Percentiles rank a stretch among this genome's conserved stretches.
Evolutionary conservation across 2,113 vertebrate species (phyloP).

Genomic region (Puntigrus tetrazona): DNA sequence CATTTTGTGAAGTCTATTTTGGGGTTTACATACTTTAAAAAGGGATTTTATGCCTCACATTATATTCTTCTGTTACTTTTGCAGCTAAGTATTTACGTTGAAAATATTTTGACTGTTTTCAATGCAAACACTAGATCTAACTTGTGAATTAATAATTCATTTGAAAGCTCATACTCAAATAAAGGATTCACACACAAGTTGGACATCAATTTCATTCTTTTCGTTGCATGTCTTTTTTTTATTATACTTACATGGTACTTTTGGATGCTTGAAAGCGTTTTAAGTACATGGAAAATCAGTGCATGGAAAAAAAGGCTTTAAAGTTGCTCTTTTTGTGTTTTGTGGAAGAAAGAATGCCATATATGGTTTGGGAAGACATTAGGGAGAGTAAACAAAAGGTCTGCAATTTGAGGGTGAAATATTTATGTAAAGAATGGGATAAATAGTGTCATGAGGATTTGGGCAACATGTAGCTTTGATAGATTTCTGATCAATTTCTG

Average conservation of each 20-base stretch:
- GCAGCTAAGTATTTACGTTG: not conserved
- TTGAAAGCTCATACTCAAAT: not conserved
- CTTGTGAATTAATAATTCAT: not conserved
- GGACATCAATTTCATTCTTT: not conserved
- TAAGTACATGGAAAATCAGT: not conserved
- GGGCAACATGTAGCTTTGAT: not conserved
- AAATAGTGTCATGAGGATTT: not conserved
- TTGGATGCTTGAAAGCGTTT: not conserved
- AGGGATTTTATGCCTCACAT: not conserved
- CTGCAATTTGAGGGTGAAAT: not conserved
- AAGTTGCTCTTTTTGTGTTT: not conserved
- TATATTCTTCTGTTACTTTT: not conserved
- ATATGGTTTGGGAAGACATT: not conserved
- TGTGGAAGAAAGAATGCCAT: not conserved
- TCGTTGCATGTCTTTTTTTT: not conserved
- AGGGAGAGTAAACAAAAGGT: not conserved
- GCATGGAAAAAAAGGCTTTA: not conserved
- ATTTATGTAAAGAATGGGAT: not conserved
- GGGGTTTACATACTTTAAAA: not conserved
- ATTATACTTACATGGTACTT: not conserved
- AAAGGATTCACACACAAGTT: not conserved
- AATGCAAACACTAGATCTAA: not conserved
- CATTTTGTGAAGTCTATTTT: not conserved
- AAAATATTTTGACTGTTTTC: not conserved
- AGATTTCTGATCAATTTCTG: not conserved